Conservation (phyloP, 2,888 invertebrate genomes). For the Sussaba pulchella region DNA sequence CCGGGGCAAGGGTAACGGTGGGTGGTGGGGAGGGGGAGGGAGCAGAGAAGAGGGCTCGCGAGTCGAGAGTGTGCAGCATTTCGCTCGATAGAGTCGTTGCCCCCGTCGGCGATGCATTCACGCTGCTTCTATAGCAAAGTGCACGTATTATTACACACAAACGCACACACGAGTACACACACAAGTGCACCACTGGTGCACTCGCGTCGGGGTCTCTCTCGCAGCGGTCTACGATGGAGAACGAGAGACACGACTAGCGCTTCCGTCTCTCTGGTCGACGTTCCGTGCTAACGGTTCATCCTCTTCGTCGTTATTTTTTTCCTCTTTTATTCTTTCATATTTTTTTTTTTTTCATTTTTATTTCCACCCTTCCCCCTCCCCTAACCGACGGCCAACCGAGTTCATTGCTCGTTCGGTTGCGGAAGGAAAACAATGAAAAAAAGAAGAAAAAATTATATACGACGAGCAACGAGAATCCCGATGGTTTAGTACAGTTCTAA, state of each 20-base stretch:
- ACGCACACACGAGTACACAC: too few relatives aligned
- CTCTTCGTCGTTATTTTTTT: conserved; percentile 65
- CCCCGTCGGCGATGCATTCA: conserved; percentile 38
- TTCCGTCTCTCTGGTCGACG: conserved; percentile 43
- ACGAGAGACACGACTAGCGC: conserved; percentile 30
- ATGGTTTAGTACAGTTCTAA: conserved; percentile 67
- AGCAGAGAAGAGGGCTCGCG: too few relatives aligned
- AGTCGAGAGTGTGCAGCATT: conserved; percentile 12
- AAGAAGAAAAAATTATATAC: too few relatives aligned
- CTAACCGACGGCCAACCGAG: conserved; percentile 37
- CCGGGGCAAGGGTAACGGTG: too few relatives aligned
- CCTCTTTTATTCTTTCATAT: conserved; percentile 26
- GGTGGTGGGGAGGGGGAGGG: too few relatives aligned
- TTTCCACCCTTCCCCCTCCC: neutral
- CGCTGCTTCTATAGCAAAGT: conserved; percentile 18
- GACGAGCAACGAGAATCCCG: conserved; percentile 26
- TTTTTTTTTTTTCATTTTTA: too few relatives aligned
- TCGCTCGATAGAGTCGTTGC: conserved; percentile 52
- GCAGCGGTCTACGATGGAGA: conserved; percentile 43
- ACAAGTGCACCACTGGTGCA: conserved; percentile 4
- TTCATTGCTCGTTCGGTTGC: conserved; percentile 64
- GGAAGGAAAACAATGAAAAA: conserved; percentile 58
- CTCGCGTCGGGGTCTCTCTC: conserved; percentile 38
- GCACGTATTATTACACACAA: conserved; percentile 42
- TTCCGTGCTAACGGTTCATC: conserved; percentile 69